Conservation (phyloP, 2,888 invertebrate genomes). For the Perdita meconis region DNA sequence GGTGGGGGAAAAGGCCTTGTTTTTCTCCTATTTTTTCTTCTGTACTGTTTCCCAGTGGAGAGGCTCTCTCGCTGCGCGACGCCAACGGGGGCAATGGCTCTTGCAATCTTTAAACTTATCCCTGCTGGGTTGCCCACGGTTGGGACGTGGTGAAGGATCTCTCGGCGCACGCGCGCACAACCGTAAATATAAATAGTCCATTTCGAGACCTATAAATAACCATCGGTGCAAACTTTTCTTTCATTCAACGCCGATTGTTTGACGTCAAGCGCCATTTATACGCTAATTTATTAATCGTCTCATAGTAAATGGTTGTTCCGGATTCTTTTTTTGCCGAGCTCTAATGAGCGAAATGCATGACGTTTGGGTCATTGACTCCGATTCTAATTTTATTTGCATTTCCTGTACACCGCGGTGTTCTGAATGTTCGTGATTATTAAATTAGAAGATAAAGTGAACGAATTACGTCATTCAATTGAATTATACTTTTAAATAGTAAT, state of each 20-base stretch:
- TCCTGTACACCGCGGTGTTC: too few species aligned
- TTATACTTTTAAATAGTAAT: too few species aligned
- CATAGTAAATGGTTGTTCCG: not conserved
- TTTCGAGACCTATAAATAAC: constrained; percentile 35
- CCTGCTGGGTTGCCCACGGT: constrained; percentile 31
- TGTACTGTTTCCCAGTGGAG: constrained; percentile 32
- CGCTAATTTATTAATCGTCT: constrained; percentile 20
- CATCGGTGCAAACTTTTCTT: not conserved
- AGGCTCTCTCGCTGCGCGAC: constrained; percentile 36
- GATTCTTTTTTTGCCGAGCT: not conserved
- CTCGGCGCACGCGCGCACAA: constrained; percentile 24
- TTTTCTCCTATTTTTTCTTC: constrained; percentile 34
- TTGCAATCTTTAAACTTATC: constrained; percentile 58
- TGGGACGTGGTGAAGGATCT: constrained; percentile 50
- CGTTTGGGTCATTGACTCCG: too few species aligned
- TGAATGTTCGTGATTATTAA: too few species aligned
- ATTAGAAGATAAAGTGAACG: too few species aligned
- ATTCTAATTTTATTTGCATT: too few species aligned
- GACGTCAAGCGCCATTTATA: too few species aligned
- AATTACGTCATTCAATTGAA: too few species aligned
- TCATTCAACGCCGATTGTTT: too few species aligned
- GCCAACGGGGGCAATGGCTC: constrained; percentile 63
- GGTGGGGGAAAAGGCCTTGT: constrained; percentile 20
- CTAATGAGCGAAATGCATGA: not conserved
- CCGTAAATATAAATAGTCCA: constrained; percentile 21